These are phyloP conservation scores for Netelia inedita DNA, from an alignment of 2,888 invertebrate species.

Conservation along the genomic window DNA sequence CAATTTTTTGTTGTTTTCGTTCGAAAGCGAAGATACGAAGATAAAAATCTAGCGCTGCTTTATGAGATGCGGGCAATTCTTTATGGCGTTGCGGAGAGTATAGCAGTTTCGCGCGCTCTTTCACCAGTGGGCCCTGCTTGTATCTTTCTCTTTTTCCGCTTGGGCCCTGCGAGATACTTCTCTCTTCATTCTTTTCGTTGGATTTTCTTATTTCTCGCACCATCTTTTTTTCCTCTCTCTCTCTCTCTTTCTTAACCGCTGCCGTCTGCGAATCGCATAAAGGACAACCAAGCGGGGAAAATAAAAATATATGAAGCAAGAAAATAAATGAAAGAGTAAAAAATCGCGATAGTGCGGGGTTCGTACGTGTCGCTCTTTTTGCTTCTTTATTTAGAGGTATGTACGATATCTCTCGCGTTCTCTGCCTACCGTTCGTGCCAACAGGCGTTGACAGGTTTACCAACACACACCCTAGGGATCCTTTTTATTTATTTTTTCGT, in stretches of 20 bases:
- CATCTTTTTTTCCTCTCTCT: constrained; percentile 31
- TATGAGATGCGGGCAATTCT: constrained; percentile 84
- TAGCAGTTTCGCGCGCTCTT: constrained; percentile 67
- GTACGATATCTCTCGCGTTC: constrained; percentile 42
- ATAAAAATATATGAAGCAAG: constrained; percentile 22
- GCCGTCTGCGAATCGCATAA: constrained; percentile 45
- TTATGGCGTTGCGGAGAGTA: constrained; percentile 78
- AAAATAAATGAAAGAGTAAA: constrained; percentile 29
- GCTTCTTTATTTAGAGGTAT: constrained; percentile 10
- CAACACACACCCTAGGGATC: constrained; percentile 43
- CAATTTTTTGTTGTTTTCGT: constrained; percentile 13
- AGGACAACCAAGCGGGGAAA: neutral
- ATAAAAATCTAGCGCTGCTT: constrained; percentile 84
- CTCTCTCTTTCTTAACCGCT: constrained; percentile 16
- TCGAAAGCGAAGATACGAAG: constrained; percentile 69
- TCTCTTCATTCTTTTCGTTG: constrained; percentile 58
- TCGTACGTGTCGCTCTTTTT: constrained; percentile 32
- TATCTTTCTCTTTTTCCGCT: constrained; percentile 44
- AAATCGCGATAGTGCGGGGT: constrained; percentile 43
- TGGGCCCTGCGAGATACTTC: constrained; percentile 11
- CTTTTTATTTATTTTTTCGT: constrained; percentile 38
- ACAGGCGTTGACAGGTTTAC: constrained; percentile 68
- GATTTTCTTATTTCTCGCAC: constrained; percentile 42
- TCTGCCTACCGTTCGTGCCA: constrained; percentile 51
- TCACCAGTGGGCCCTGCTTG: constrained; percentile 47